Conservation (phyloP, 2,113 vertebrate species). For the Xerus inauris region DNA sequence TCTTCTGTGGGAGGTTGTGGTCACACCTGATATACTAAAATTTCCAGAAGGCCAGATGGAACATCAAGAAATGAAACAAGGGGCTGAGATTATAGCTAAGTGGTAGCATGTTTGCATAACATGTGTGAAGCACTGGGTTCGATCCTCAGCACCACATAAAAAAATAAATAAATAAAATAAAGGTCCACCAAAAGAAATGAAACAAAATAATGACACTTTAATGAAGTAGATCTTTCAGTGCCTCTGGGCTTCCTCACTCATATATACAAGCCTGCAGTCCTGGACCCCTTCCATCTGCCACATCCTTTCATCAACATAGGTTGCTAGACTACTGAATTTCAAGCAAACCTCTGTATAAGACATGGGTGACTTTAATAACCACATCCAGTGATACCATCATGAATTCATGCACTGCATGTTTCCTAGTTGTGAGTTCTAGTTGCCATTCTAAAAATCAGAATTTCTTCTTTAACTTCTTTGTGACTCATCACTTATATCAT, state of each 20-base stretch:
- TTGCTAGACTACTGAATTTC: background rate
- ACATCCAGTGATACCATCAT: background rate
- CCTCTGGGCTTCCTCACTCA: background rate
- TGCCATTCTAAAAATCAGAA: background rate
- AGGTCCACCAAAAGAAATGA: too few relatives aligned
- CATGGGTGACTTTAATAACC: background rate
- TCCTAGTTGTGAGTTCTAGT: background rate
- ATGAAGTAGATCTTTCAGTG: background rate
- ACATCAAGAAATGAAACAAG: background rate
- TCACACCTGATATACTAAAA: background rate
- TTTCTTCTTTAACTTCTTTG: background rate
- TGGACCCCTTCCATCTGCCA: background rate
- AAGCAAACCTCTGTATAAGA: background rate
- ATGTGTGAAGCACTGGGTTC: too few relatives aligned
- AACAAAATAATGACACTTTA: background rate
- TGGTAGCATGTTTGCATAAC: too few relatives aligned
- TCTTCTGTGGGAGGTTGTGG: background rate
- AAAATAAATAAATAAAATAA: too few relatives aligned
- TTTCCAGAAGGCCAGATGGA: background rate
- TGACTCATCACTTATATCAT: background rate
- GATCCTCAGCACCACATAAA: too few relatives aligned
- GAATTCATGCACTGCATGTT: background rate
- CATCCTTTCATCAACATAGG: background rate
- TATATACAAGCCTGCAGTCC: background rate
- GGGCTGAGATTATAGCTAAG: too few relatives aligned